Evolutionary conservation across 2,797 vertebrate genomes (phyloP).

Genomic region (Tiaroga cobitis): DNA sequence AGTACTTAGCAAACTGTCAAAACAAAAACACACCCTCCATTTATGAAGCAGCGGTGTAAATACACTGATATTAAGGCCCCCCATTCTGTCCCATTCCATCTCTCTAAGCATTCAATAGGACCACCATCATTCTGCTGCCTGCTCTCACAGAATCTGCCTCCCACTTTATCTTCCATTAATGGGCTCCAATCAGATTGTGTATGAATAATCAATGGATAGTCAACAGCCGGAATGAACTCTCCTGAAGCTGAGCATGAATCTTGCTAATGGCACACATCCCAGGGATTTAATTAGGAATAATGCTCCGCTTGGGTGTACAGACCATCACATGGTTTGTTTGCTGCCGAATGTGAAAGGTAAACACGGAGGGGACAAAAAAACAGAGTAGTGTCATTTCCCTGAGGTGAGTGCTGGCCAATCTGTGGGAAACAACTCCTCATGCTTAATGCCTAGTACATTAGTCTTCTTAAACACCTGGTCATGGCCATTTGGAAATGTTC

Average conservation of each 20-base stretch:
- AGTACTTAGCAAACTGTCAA: not conserved
- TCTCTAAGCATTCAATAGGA: constrained; percentile 37
- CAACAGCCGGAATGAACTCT: constrained; percentile 77
- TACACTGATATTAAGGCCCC: constrained; percentile 46
- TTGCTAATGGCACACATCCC: constrained; percentile 77
- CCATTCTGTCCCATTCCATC: constrained; percentile 44
- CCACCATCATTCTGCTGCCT: constrained; percentile 51
- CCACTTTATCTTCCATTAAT: constrained; percentile 81
- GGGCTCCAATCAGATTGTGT: constrained; percentile 81
- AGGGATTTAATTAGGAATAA: constrained; percentile 79
- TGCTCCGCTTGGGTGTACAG: constrained; percentile 73
- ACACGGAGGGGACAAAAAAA: constrained; percentile 65
- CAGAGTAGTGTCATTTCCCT: constrained; percentile 66
- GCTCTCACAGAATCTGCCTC: constrained; percentile 71
- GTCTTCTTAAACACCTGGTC: constrained; percentile 82
- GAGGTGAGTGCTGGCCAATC: constrained; percentile 65
- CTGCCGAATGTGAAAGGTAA: constrained; percentile 81
- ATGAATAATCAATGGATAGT: constrained; percentile 85
- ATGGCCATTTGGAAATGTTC: constrained; percentile 83
- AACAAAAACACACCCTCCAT: constrained; percentile 21
- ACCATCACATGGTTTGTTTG: constrained; percentile 81
- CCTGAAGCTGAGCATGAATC: constrained; percentile 78
- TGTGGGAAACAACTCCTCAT: constrained; percentile 78
- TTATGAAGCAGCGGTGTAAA: constrained; percentile 18
- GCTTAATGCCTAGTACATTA: constrained; percentile 81